A percentile compares a stretch with the other conserved stretches of the same genome.
Conservation (phyloP, 2,797 vertebrate genomes). For the Gorsachius magnificus region DNA sequence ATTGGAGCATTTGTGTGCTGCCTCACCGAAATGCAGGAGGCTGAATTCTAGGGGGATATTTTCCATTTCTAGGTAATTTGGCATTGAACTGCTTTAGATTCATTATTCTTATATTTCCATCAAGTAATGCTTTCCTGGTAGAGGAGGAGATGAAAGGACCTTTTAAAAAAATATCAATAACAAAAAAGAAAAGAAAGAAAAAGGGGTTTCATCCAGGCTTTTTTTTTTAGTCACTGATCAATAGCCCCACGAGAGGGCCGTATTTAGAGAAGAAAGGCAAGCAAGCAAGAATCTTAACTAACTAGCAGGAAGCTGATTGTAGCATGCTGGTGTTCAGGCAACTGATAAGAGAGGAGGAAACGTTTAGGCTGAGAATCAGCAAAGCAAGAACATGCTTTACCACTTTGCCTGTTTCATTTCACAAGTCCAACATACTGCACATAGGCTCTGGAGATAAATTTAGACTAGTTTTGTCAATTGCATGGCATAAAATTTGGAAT, state of each 20-base stretch:
- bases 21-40: background rate
- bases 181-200: conserved; percentile 26
- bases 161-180: conserved; percentile 51
- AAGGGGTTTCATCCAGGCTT: background rate
- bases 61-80: background rate
- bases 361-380: conserved; percentile 26
- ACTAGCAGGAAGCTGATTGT: conserved; percentile 24
- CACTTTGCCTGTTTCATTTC: background rate
- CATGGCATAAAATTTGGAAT: background rate
- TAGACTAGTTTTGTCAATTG: background rate
- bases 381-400: background rate
- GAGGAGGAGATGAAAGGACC: conserved; percentile 40
- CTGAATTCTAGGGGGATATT: conserved; percentile 2
- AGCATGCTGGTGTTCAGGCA: background rate
- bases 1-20: background rate
- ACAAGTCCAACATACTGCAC: background rate
- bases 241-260: background rate
- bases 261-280: conserved; percentile 54
- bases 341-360: background rate
- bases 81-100: conserved; percentile 15
- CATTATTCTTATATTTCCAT: conserved; percentile 36
- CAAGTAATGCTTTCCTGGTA: conserved; percentile 5
- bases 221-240: conserved; percentile 28
- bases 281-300: conserved; percentile 49
- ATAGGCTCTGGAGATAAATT: background rate